These are phyloP conservation scores for Chloroclysta siterata DNA, from an alignment of 2,888 invertebrate genomes.

Conservation along the genomic window DNA sequence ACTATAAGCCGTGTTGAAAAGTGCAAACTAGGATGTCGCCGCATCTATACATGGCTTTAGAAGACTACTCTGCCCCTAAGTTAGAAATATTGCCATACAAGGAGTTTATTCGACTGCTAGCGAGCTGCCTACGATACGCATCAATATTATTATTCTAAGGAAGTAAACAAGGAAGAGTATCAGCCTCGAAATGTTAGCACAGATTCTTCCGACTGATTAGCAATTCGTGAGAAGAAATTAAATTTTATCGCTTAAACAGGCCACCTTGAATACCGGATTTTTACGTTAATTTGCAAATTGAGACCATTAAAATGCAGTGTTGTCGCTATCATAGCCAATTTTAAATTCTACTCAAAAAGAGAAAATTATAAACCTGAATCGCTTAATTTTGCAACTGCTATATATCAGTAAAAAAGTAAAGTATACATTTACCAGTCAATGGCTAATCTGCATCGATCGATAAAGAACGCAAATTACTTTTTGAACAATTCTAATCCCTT, in stretches of 20 bases:
- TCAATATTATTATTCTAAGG: conserved; percentile 30
- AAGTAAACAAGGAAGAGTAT: conserved; percentile 35
- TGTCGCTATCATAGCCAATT: not conserved
- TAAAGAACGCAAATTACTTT: too few species aligned
- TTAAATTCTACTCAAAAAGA: not conserved
- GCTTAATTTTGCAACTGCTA: not conserved
- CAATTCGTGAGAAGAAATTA: conserved; percentile 40
- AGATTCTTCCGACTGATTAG: conserved; percentile 41
- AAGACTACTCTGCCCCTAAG: too few species aligned
- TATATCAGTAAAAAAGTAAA: not conserved
- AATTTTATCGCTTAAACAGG: conserved; percentile 36
- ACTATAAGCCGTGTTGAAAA: too few species aligned
- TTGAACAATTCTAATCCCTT: not conserved
- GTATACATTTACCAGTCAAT: too few species aligned
- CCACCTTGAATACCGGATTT: conserved; percentile 21
- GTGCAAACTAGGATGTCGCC: too few species aligned
- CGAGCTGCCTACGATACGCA: conserved; percentile 2
- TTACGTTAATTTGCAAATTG: conserved; percentile 21
- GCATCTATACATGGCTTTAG: too few species aligned
- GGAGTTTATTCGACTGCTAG: conserved; percentile 1
- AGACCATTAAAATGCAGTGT: not conserved
- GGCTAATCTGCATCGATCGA: not conserved
- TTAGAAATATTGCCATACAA: too few species aligned
- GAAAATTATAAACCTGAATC: not conserved
- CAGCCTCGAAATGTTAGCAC: conserved; percentile 37